Conservation (phyloP, 1,140 invertebrate genomes). For the Lordiphosa stackelbergi region DNA sequence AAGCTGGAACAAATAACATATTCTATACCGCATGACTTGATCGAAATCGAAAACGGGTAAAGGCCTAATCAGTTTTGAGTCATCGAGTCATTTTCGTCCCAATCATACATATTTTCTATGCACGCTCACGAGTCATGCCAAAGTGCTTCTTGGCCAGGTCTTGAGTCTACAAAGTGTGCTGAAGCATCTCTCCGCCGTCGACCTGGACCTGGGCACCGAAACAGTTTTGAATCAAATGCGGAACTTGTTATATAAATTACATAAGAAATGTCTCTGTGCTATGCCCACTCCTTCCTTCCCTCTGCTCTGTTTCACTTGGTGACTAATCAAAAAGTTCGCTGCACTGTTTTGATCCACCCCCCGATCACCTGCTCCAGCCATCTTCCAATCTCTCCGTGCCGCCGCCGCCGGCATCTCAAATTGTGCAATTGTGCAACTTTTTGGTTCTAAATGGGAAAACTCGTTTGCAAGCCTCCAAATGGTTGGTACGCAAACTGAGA, state of each 20-base stretch:
- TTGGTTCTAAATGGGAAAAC: slow-evolving; percentile 59
- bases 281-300: slow-evolving; percentile 6
- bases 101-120: too few relatives aligned
- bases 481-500: slow-evolving; percentile 7
- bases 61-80: too few relatives aligned
- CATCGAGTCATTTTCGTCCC: too few relatives aligned
- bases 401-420: slow-evolving; percentile 12
- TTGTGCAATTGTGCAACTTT: slow-evolving; percentile 64
- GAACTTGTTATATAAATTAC: slow-evolving; percentile 46
- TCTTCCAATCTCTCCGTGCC: neutral
- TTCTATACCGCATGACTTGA: too few relatives aligned
- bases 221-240: slow-evolving; percentile 33
- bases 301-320: slow-evolving; percentile 14
- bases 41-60: too few relatives aligned
- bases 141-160: too few relatives aligned
- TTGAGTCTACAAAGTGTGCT: too few relatives aligned
- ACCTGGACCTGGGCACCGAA: neutral
- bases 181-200: too few relatives aligned
- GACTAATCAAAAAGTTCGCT: slow-evolving; percentile 45
- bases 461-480: slow-evolving; percentile 56
- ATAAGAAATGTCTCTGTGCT: slow-evolving; percentile 16
- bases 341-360: slow-evolving; percentile 18
- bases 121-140: too few relatives aligned
- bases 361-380: slow-evolving; percentile 1
- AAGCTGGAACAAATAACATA: too few relatives aligned